Evolutionary conservation across 2,888 invertebrate genomes (phyloP), one percentile per base, ranked within the genome.

Genomic region (Megaustenia siamemsis): DNA sequence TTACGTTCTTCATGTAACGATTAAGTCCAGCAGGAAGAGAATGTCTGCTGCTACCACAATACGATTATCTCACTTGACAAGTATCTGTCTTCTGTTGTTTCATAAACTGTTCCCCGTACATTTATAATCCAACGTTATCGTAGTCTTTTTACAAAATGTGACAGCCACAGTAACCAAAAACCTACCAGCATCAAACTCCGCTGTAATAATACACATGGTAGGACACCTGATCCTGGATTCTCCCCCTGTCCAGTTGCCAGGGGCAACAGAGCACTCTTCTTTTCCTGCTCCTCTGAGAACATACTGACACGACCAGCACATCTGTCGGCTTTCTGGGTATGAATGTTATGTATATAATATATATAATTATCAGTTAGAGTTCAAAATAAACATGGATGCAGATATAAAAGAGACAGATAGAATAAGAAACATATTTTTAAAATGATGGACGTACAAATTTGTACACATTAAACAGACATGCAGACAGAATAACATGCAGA

Each of bases 301-400:
- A 35, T 79, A 86, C 69, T 86, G 86, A 63, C 86, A 86, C n/a
- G 73, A 82, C 82, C 82, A 71, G 38, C 86, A 86, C 86, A 86
- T 86, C 79, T 86, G 86, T 8, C 84, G 77, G 45, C 78, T 18
- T 4, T 49, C 86, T 84, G 73, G 4, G 12, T 18, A 76, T 73
- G 2, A 69, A 40, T 38, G 68, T 68, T 3, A 56, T 56, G 21
- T 56, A 56, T 5, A 56, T 56, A 56, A 45, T 45, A 45, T 45
- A 12, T 45, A 45, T 45, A 45, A 12, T 45, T 10, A 56, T 1
- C 10, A 10, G 1, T 18, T 18, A 1, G 21, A 53, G 53, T 18
- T 18, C 53, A 53, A 53, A 6, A 60, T 60, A 18, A 32, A 32
- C 5, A 28, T 10, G 35, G 66, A 8, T 6, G 32, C 18, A 24